These are phyloP conservation scores for Yponomeuta evonymella DNA, from an alignment of 2,888 invertebrate genomes.

Conservation along the genomic window DNA sequence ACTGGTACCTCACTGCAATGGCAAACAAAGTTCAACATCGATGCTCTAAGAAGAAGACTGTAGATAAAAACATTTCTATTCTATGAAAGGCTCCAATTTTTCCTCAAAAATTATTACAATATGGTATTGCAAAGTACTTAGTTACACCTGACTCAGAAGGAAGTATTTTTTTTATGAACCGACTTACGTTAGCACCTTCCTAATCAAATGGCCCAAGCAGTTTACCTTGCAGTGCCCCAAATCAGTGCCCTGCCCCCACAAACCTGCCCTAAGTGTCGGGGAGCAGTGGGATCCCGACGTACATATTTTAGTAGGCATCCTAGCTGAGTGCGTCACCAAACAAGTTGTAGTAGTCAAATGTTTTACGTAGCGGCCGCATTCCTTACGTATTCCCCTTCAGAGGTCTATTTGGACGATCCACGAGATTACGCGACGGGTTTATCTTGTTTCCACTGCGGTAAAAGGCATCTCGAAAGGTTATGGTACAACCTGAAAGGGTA, in stretches of 20 bases:
- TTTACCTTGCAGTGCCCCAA: neutral
- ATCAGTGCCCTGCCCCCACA: neutral
- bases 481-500: neutral
- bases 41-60: too few species aligned
- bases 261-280: neutral
- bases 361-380: neutral
- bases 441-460: neutral
- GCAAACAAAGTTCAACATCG: too few species aligned
- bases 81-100: too few species aligned
- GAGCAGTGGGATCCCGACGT: neutral
- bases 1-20: too few species aligned
- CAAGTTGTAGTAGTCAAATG: neutral
- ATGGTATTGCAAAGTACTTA: too few species aligned
- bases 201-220: neutral
- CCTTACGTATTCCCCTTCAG: neutral
- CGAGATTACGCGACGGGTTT: neutral
- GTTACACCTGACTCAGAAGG: too few species aligned
- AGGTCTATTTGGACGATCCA: neutral
- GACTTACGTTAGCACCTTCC: neutral
- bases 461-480: neutral
- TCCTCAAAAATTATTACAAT: too few species aligned
- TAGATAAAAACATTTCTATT: too few species aligned
- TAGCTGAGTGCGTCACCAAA: neutral
- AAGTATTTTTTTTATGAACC: neutral
- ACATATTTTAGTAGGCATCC: conserved; percentile 3